phyloP scores from a whole-genome alignment of 2,888 invertebrate species.

The Epinotia brunnichana region DNA sequence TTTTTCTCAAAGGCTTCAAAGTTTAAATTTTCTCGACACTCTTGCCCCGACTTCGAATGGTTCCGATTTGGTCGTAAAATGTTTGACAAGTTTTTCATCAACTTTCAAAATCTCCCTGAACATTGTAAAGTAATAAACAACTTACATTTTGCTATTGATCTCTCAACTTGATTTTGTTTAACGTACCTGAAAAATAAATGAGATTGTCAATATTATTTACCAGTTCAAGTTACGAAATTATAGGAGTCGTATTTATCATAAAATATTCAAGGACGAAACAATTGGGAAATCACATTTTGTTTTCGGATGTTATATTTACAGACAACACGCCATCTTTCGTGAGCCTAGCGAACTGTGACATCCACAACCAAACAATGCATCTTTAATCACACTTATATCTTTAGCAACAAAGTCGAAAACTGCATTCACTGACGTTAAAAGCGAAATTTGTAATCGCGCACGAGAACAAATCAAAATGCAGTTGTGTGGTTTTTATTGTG shows the following conservation, averaged over 20 bases:
- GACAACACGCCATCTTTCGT: conserved; percentile 24
- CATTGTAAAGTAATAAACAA: background rate
- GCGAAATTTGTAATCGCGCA: background rate
- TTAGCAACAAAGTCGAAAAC: conserved; percentile 12
- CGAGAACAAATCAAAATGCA: background rate
- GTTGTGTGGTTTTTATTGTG: background rate
- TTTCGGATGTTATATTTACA: background rate
- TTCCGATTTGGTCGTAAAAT: too few species aligned
- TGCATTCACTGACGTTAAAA: background rate
- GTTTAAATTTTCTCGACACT: too few species aligned
- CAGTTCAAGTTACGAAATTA: too few species aligned
- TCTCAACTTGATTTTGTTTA: background rate
- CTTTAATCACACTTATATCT: background rate
- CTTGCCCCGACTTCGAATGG: too few species aligned
- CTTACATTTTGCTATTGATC: background rate
- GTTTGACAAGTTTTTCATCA: too few species aligned
- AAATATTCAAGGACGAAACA: background rate
- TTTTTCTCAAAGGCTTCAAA: too few species aligned
- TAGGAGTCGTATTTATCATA: too few species aligned
- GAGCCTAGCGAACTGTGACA: conserved; percentile 15
- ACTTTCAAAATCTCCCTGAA: too few species aligned
- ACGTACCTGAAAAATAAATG: conserved; percentile 31
- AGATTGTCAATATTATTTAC: too few species aligned
- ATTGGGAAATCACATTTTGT: background rate
- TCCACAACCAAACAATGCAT: background rate